These are phyloP conservation scores for Gonioctena quinquepunctata DNA, from an alignment of 1,140 invertebrate species.

Conservation along the genomic window DNA sequence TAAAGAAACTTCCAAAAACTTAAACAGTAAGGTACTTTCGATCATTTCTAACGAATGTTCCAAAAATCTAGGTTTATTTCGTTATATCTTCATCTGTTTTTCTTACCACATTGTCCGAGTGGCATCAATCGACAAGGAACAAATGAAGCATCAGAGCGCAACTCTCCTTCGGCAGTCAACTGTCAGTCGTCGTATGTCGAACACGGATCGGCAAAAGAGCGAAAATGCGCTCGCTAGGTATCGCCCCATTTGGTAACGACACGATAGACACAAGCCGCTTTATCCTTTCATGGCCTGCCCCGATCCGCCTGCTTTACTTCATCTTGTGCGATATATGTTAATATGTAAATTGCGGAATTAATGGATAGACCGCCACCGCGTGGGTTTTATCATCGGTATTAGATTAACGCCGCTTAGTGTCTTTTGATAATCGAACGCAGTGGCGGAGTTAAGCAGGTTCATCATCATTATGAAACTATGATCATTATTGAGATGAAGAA, in stretches of 20 bases:
- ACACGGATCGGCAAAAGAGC: neutral
- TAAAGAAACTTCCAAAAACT: too few species aligned
- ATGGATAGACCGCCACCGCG: constrained; percentile 8
- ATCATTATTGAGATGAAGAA: too few species aligned
- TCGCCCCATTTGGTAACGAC: constrained; percentile 12
- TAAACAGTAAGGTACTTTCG: too few species aligned
- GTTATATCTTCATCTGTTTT: too few species aligned
- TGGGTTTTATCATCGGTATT: constrained; percentile 29
- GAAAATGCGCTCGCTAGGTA: neutral
- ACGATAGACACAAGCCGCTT: constrained; percentile 10
- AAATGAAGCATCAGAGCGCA: neutral
- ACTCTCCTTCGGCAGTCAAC: neutral
- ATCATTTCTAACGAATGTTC: too few species aligned
- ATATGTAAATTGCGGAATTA: constrained; percentile 32
- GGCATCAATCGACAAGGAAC: neutral
- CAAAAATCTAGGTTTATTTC: too few species aligned
- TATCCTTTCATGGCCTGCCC: constrained; percentile 20
- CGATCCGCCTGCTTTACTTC: constrained; percentile 30
- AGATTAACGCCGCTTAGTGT: constrained; percentile 25
- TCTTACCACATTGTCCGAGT: neutral
- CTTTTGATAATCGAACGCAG: neutral
- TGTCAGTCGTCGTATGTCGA: neutral
- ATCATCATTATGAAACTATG: too few species aligned
- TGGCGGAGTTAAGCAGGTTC: neutral
- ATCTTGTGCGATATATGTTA: constrained; percentile 36